Base-by-base conservation (phyloP, 1,140 invertebrate genomes). In the Liolophura sinensis region DNA sequence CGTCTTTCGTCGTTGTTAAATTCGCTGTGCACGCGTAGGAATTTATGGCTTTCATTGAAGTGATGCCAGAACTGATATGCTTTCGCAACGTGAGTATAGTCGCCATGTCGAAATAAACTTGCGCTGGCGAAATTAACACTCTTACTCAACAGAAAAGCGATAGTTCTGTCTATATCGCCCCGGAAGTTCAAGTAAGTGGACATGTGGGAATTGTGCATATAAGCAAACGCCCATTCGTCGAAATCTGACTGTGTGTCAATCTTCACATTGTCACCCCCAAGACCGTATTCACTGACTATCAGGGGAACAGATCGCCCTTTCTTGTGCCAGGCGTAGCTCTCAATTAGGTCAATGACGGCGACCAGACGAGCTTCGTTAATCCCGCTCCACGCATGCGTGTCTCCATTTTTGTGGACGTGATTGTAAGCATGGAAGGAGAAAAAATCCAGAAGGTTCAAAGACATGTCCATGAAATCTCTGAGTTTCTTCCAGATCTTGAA, bases 371-470 rank as follows among this genome's bases (percentile, higher is more conserved):
- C 57, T 52, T 59, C 57, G 48, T 54, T 65, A 9, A 46, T 55
- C 22, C 64, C 64, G 24, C 60, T 20, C 57, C 57, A 48, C 40
- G 11, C n/a, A 51, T 58, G 9, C 3, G 31, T 5, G 31, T 40
- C 9, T 40, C 31, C 31, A 5, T 40, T 9, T 40, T 40, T 40
- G 31, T 40, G 31, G 18, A 65, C n/a, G 27, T 7, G 12, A 11
- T 54, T 60, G 64, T 65, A 65, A 18, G 48, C 31, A 24, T 65
- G 64, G 18, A 60, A 60, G 18, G 64, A 65, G 27, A 65, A 65
- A 22, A 65, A 65, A 16, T 65, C 64, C 20, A 65, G 18, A 48
- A 52, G 18, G 16, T 59, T 24, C 15, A 65, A 48, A 16, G 64
- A 65, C 55, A 65, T 51, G 56, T 65, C 46, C 20, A 65, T 15